phyloP scores from a whole-genome alignment of 1,140 invertebrate genomes.

The Adoxophyes honmai region DNA sequence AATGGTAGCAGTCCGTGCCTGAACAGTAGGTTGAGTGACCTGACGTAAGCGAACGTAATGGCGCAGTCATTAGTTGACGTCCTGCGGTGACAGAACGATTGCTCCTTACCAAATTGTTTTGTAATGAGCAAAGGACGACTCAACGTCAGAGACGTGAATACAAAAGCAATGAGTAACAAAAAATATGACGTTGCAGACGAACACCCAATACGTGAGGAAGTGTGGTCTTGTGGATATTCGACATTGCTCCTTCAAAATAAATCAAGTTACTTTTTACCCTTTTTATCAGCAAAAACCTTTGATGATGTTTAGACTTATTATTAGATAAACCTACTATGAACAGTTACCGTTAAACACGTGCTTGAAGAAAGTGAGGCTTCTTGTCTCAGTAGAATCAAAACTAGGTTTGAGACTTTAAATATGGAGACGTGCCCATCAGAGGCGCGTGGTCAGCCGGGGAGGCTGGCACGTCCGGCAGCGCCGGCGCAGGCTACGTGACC shows the following conservation, averaged over 20 bases:
- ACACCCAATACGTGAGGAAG: constrained; percentile 3
- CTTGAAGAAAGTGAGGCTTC: too few species aligned
- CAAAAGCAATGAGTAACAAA: neutral
- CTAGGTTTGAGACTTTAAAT: too few species aligned
- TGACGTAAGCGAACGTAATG: constrained; percentile 16
- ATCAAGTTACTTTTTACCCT: too few species aligned
- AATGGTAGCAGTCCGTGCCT: constrained; percentile 32
- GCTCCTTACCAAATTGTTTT: constrained; percentile 22
- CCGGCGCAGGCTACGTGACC: constrained; percentile 3
- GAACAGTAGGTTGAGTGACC: constrained; percentile 33
- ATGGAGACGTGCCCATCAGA: neutral
- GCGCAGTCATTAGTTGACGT: constrained; percentile 40
- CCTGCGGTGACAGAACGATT: constrained; percentile 34
- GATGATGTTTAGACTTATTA: too few species aligned
- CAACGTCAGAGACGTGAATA: neutral
- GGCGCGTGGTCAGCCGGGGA: neutral
- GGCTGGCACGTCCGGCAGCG: neutral
- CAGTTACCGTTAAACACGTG: too few species aligned
- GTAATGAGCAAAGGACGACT: constrained; percentile 19
- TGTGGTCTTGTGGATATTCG: neutral
- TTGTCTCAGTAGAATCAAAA: too few species aligned
- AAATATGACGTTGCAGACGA: neutral
- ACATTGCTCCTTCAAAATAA: too few species aligned
- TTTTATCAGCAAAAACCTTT: too few species aligned
- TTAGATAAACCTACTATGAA: too few species aligned